Conservation (phyloP, 2,888 invertebrate genomes). For the Sicus ferrugineus region DNA sequence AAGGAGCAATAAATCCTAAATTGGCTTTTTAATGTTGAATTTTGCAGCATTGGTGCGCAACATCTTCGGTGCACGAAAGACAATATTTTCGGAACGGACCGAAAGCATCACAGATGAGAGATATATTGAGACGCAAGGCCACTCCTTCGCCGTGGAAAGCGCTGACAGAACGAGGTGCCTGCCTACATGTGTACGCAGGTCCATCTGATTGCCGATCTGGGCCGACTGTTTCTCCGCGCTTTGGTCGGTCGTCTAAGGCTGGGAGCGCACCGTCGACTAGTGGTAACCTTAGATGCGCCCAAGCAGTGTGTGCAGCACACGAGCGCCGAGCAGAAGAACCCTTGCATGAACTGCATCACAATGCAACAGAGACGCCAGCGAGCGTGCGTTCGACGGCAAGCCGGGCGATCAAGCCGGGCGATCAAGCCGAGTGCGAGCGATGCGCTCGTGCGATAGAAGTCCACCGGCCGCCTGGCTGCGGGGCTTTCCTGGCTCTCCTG, state of each 20-base stretch:
- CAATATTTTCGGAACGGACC: too few relatives aligned
- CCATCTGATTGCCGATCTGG: not conserved
- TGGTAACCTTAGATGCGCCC: not conserved
- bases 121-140: too few relatives aligned
- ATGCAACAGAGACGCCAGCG: conserved; percentile 5
- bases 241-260: conserved; percentile 3
- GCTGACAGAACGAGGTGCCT: too few relatives aligned
- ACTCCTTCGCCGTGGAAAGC: too few relatives aligned
- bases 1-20: too few relatives aligned
- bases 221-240: not conserved
- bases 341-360: conserved; percentile 14
- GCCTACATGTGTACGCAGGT: not conserved
- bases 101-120: too few relatives aligned
- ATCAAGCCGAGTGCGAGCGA: conserved; percentile 1
- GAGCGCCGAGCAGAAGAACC: conserved; percentile 16
- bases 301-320: not conserved
- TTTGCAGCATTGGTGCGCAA: too few relatives aligned
- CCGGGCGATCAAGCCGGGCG: not conserved
- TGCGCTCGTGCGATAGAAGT: conserved; percentile 25
- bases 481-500: not conserved
- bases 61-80: too few relatives aligned
- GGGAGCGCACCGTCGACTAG: not conserved
- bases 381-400: not conserved
- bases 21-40: too few relatives aligned
- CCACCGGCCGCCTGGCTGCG: too few relatives aligned